phyloP scores from a whole-genome alignment of 1,140 invertebrate genomes.

The Ips typographus region DNA sequence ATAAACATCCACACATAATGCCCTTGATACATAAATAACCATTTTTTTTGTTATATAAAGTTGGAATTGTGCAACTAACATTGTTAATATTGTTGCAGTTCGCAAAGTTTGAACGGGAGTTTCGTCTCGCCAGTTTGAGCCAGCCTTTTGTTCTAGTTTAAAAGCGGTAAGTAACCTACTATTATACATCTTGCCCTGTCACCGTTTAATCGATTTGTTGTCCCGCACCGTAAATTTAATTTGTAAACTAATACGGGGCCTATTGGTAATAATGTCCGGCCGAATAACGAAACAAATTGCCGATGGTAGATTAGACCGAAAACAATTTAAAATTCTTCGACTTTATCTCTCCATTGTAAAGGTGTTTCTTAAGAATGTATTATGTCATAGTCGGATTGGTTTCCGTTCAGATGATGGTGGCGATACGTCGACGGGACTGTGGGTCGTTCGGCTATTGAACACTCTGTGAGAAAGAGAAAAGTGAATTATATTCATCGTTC shows the following conservation, averaged over 20 bases:
- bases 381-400: slow-evolving; percentile 31
- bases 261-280: slow-evolving; percentile 25
- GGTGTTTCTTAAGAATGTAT: slow-evolving; percentile 33
- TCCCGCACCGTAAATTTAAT: slow-evolving; percentile 18
- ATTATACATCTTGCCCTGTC: no score
- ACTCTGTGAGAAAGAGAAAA: no score
- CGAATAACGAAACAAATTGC: slow-evolving; percentile 31
- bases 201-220: no score
- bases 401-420: slow-evolving; percentile 30
- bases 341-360: slow-evolving; percentile 28
- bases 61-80: no score
- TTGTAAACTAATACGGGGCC: slow-evolving; percentile 13
- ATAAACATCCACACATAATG: neutral
- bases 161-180: slow-evolving; percentile 1
- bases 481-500: no score
- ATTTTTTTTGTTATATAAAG: slow-evolving; percentile 48
- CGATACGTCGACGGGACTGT: slow-evolving; percentile 4
- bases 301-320: slow-evolving; percentile 29
- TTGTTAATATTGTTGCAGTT: slow-evolving; percentile 48
- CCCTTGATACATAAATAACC: no score
- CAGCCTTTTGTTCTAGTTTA: neutral
- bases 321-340: slow-evolving; percentile 33
- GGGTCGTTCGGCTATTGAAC: neutral
- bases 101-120: slow-evolving; percentile 61
- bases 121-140: slow-evolving; percentile 65